A percentile compares a stretch with the other conserved stretches of the same genome.
Evolutionary conservation across 2,113 vertebrate species (phyloP).

Genomic region (Petrocephalus zakoni): DNA sequence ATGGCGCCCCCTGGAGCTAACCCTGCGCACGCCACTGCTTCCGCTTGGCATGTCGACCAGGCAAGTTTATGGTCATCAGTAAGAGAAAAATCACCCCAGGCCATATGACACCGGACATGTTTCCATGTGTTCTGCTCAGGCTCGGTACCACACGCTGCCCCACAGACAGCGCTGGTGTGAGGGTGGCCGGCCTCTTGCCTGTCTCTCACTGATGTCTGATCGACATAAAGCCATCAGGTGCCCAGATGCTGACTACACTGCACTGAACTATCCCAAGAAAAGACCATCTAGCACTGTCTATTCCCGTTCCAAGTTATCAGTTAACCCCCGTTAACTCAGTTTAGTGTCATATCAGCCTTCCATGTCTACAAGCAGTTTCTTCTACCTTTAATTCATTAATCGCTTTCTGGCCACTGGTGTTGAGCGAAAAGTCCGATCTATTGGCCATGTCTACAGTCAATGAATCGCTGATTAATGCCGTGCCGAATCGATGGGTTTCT

Average conservation of each 20-base stretch:
- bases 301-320: not conserved
- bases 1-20: not conserved
- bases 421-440: not conserved
- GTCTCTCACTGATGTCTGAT: not conserved
- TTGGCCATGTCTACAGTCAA: not conserved
- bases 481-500: not conserved
- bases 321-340: not conserved
- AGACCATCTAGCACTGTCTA: not conserved
- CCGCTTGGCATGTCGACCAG: not conserved
- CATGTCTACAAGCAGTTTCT: not conserved
- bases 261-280: not conserved
- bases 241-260: not conserved
- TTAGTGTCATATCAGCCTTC: not conserved
- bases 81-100: not conserved
- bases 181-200: not conserved
- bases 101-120: not conserved
- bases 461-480: not conserved
- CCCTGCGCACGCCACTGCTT: not conserved
- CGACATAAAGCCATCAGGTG: not conserved
- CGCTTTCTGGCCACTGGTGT: not conserved
- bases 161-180: not conserved
- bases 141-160: not conserved
- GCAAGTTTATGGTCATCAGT: not conserved
- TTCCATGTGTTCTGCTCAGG: not conserved
- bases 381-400: not conserved